Evolutionary conservation across 2,113 vertebrate species (phyloP).

Genomic region (Onychorhynchus coronatus): DNA sequence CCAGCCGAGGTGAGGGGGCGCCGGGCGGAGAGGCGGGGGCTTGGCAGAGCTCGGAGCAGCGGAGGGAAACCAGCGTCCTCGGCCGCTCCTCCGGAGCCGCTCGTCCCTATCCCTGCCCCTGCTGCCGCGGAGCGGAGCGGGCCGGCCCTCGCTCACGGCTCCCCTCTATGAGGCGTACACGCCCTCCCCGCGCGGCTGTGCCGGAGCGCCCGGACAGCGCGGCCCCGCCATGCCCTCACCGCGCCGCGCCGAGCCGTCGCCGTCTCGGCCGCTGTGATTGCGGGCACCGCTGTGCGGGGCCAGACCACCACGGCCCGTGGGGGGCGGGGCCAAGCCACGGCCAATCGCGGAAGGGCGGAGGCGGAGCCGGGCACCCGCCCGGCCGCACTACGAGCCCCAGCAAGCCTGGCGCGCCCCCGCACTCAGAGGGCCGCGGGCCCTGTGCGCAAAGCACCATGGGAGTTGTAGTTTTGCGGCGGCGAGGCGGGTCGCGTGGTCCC

Average conservation of each 20-base stretch:
- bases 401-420: rapidly evolving
- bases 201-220: neutral
- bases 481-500: rapidly evolving
- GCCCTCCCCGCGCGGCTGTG: neutral
- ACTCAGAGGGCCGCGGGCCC: rapidly evolving
- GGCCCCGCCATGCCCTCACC: neutral
- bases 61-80: neutral
- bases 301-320: neutral
- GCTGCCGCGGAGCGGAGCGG: neutral
- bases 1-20: neutral
- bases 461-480: neutral
- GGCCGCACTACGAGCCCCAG: neutral
- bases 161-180: too few relatives aligned
- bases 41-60: neutral
- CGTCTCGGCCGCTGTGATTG: neutral
- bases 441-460: neutral
- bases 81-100: neutral
- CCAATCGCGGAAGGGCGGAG: neutral
- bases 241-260: rapidly evolving
- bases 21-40: neutral
- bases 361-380: rapidly evolving
- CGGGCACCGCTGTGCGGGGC: neutral
- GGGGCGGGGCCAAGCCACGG: neutral
- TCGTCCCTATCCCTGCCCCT: neutral
- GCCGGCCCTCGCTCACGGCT: neutral